These are phyloP conservation scores for Agapornis roseicollis DNA, from an alignment of 2,113 vertebrate species.

Conservation along the genomic window DNA sequence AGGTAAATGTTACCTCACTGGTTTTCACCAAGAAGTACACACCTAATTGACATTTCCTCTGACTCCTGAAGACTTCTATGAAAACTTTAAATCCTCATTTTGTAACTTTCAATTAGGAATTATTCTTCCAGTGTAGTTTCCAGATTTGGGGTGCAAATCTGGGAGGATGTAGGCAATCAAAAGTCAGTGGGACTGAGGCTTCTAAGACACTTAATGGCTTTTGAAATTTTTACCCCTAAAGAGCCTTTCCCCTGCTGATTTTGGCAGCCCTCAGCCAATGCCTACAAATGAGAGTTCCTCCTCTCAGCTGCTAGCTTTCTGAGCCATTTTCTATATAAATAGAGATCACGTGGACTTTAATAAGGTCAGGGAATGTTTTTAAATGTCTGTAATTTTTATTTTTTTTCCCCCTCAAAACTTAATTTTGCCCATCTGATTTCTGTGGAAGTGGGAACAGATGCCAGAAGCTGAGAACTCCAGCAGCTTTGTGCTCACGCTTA, in stretches of 20 bases:
- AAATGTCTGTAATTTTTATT: constrained; percentile 56
- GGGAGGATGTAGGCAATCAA: constrained; percentile 10
- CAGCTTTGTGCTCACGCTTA: constrained; percentile 49
- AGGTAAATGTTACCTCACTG: constrained; percentile 15
- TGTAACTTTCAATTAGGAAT: background rate
- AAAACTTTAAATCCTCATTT: constrained; percentile 23
- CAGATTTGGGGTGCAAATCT: constrained; percentile 36
- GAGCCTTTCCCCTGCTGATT: constrained; percentile 60
- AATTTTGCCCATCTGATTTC: constrained; percentile 70
- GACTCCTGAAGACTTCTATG: background rate
- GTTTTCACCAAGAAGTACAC: constrained; percentile 13
- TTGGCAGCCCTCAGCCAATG: constrained; percentile 58
- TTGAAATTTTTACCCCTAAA: constrained; percentile 54
- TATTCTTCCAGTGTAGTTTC: constrained; percentile 5
- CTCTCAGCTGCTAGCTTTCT: constrained; percentile 59
- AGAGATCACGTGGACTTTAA: constrained; percentile 65
- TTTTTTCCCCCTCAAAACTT: constrained; percentile 1
- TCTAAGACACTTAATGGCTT: constrained; percentile 50
- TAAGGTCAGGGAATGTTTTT: constrained; percentile 70
- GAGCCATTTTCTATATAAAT: constrained; percentile 67
- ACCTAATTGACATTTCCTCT: constrained; percentile 38
- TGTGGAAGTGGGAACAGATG: constrained; percentile 67
- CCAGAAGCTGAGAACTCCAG: constrained; percentile 60
- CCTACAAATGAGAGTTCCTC: constrained; percentile 62
- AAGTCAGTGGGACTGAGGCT: constrained; percentile 34